phyloP scores from a whole-genome alignment of 2,888 invertebrate species.

The Amiota mariae region DNA sequence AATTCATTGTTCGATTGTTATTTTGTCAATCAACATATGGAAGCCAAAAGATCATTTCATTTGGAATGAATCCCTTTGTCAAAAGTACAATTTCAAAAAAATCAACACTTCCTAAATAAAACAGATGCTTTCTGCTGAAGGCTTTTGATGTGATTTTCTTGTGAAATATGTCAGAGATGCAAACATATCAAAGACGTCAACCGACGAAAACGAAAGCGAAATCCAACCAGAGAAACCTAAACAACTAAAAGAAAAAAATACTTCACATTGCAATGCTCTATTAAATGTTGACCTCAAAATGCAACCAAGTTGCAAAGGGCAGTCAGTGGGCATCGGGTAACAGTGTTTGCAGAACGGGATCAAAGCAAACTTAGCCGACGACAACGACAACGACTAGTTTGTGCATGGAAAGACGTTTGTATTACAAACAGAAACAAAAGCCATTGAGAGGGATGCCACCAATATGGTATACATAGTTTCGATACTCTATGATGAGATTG shows the following conservation, averaged over 20 bases:
- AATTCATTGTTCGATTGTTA: too few relatives aligned
- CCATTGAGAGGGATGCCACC: too few relatives aligned
- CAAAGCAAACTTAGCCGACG: constrained; percentile 23
- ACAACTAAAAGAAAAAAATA: constrained; percentile 3
- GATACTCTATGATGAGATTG: too few relatives aligned
- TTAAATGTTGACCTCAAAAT: constrained; percentile 35
- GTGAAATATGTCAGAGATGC: constrained; percentile 2
- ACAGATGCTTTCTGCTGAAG: background rate
- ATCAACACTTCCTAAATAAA: constrained; percentile 1
- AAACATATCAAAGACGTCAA: constrained; percentile 12
- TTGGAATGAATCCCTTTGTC: constrained; percentile 12
- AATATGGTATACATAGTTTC: too few relatives aligned
- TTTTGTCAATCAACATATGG: too few relatives aligned
- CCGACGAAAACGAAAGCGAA: constrained; percentile 33
- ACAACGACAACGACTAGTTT: background rate
- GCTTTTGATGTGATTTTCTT: constrained; percentile 20
- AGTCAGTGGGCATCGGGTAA: too few relatives aligned
- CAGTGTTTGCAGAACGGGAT: constrained; percentile 12
- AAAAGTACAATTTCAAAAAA: background rate
- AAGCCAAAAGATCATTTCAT: background rate
- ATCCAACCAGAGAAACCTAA: constrained; percentile 2
- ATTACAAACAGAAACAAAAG: too few relatives aligned
- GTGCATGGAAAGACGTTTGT: background rate
- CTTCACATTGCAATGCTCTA: constrained; percentile 31
- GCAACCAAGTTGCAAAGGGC: constrained; percentile 9